Conservation (phyloP, 2,113 vertebrate species). For the Antechinus stuartii region DNA sequence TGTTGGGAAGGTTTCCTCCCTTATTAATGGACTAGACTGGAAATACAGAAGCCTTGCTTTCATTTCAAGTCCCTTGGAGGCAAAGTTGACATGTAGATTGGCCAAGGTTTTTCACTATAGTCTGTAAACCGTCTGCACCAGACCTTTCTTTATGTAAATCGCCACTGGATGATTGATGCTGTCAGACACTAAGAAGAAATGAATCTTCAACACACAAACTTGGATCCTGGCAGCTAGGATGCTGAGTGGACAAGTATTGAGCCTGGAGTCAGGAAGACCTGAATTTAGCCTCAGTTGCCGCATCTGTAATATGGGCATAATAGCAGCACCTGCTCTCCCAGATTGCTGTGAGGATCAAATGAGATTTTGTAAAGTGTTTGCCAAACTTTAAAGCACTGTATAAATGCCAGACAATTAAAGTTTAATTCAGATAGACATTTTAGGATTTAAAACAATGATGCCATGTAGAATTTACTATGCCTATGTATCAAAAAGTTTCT, state of each 20-base stretch:
- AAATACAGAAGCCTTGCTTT: constrained; percentile 66
- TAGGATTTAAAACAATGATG: not conserved
- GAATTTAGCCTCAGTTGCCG: not conserved
- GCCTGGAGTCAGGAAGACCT: not conserved
- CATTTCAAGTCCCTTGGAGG: constrained; percentile 62
- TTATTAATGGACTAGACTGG: constrained; percentile 62
- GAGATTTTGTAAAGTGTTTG: not conserved
- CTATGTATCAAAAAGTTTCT: constrained; percentile 14
- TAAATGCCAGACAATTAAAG: not conserved
- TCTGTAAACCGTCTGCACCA: constrained; percentile 27
- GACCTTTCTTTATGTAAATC: constrained; percentile 3
- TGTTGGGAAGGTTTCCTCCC: constrained; percentile 64
- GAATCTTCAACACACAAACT: constrained; percentile 30
- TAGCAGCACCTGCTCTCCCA: not conserved
- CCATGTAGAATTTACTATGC: not conserved
- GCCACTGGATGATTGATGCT: constrained; percentile 33
- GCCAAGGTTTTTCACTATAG: constrained; percentile 61
- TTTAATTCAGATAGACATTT: not conserved
- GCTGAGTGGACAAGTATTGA: not conserved
- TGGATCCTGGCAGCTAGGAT: not conserved
- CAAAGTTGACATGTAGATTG: constrained; percentile 39
- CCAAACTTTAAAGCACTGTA: not conserved
- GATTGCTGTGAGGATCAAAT: not conserved
- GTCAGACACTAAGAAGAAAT: not conserved
- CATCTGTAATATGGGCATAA: not conserved